Percentiles rank a stretch among this genome's conserved stretches.
Conservation (phyloP, 2,797 vertebrate species). For the Danionella dracula region DNA sequence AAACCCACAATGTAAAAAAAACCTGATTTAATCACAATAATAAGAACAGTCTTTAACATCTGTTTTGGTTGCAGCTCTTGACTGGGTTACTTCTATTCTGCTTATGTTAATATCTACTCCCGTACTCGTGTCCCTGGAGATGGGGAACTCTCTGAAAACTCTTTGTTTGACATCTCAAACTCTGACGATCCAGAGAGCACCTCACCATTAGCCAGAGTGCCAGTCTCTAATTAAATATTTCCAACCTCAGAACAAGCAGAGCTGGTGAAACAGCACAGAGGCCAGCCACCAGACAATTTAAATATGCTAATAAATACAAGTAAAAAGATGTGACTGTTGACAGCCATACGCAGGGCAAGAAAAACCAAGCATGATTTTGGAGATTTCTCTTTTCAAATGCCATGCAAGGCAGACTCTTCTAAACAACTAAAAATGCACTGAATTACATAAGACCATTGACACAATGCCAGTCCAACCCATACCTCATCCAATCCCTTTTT, state of each 20-base stretch:
- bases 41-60: background rate
- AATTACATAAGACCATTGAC: too few relatives aligned
- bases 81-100: background rate
- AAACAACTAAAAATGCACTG: too few relatives aligned
- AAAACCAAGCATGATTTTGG: background rate
- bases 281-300: background rate
- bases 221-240: slow-evolving; percentile 28
- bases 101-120: slow-evolving; percentile 1
- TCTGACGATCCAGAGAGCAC: background rate
- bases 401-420: too few relatives aligned
- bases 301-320: background rate
- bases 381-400: background rate
- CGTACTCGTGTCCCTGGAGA: slow-evolving; percentile 7
- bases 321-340: background rate
- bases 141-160: slow-evolving; percentile 1
- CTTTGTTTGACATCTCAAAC: slow-evolving; percentile 26
- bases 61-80: too few relatives aligned
- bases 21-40: background rate
- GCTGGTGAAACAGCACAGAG: background rate
- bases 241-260: slow-evolving; percentile 3
- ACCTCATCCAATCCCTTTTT: too few relatives aligned
- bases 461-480: too few relatives aligned
- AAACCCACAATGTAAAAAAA: too few relatives aligned
- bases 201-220: slow-evolving; percentile 7
- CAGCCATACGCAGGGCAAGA: background rate